Percentiles rank a stretch among this genome's conserved stretches.
phyloP scores from a whole-genome alignment of 2,113 vertebrate species.

The Mobula birostris region DNA sequence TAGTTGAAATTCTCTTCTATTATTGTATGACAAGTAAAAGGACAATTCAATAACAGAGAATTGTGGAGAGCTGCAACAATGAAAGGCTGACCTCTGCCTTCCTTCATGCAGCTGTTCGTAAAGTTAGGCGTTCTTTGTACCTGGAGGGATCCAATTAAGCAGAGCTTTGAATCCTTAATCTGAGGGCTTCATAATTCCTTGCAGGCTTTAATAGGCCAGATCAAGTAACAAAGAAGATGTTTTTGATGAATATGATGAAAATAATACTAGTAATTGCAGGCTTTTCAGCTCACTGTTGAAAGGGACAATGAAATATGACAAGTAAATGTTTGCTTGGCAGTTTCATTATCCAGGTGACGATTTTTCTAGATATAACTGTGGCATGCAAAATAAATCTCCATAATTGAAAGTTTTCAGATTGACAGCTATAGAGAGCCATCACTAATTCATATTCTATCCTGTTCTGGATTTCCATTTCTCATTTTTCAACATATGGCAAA shows the following conservation, averaged over 20 bases:
- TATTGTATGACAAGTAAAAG: not conserved
- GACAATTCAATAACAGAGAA: not conserved
- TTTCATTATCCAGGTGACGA: not conserved
- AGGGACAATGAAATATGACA: conserved; percentile 17
- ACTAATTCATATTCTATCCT: not conserved
- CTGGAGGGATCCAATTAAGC: not conserved
- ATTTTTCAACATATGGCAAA: not conserved
- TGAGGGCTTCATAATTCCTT: not conserved
- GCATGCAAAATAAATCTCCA: conserved; percentile 24
- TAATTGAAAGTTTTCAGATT: conserved; percentile 26
- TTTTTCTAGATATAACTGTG: not conserved
- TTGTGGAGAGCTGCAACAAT: not conserved
- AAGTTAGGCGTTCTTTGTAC: not conserved
- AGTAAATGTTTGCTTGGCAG: conserved; percentile 18
- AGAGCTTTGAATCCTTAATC: not conserved
- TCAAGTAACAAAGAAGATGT: not conserved
- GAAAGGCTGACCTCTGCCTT: not conserved
- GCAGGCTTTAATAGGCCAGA: not conserved
- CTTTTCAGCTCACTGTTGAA: not conserved
- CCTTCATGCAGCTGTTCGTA: not conserved
- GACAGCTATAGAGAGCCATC: not conserved
- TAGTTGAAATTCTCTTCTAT: not conserved
- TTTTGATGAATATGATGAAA: not conserved
- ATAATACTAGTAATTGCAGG: not conserved
- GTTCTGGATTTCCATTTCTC: not conserved